Conservation (phyloP, 2,888 invertebrate species). For the Campoplex capitator region DNA sequence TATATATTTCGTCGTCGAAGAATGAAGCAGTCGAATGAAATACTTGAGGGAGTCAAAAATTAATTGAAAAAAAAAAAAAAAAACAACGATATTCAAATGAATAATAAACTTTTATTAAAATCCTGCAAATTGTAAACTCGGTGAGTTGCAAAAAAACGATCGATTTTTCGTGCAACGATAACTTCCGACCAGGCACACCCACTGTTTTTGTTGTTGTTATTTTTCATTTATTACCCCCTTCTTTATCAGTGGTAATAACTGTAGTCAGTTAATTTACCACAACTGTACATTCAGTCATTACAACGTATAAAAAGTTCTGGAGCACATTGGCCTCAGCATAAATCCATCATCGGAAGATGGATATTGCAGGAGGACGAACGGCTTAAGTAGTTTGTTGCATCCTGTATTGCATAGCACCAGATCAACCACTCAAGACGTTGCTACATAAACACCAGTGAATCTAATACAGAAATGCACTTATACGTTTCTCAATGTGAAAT, state of each 20-base stretch:
- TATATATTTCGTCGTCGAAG: not conserved
- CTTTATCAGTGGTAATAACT: constrained; percentile 10
- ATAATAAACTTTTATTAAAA: not conserved
- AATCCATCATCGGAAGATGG: constrained; percentile 50
- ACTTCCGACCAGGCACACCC: not conserved
- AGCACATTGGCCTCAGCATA: constrained; percentile 21
- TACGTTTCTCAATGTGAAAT: not conserved
- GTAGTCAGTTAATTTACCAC: not conserved
- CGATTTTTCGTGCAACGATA: not conserved
- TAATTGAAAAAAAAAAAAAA: too few relatives aligned
- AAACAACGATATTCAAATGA: not conserved
- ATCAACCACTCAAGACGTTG: constrained; percentile 30
- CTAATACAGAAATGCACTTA: constrained; percentile 6
- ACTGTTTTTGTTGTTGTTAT: not conserved
- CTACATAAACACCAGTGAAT: constrained; percentile 12
- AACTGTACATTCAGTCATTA: constrained; percentile 15
- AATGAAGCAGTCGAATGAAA: not conserved
- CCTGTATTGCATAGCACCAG: constrained; percentile 39
- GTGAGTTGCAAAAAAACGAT: not conserved
- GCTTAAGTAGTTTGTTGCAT: constrained; percentile 44
- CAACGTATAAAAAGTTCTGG: not conserved
- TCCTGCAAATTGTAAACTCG: not conserved
- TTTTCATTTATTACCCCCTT: not conserved
- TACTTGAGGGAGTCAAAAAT: not conserved
- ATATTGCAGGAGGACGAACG: constrained; percentile 23